Evolutionary conservation across 2,888 invertebrate species (phyloP).

Genomic region (Lochmaea capreae): DNA sequence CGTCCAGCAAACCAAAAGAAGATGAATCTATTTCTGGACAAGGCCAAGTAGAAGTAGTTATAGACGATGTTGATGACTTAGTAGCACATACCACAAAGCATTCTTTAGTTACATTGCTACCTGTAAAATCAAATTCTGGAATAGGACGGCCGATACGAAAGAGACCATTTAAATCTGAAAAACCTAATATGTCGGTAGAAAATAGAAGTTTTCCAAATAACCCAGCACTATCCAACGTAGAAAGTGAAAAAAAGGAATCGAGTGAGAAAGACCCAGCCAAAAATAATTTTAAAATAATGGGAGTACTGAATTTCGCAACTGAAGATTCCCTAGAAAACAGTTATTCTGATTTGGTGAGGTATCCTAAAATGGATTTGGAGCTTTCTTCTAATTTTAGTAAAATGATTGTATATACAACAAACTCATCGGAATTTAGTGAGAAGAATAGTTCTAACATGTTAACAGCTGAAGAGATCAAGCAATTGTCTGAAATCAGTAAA

Average conservation of each 20-base stretch:
- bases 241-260: constrained; percentile 45
- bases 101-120: constrained; percentile 76
- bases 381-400: constrained; percentile 39
- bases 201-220: constrained; percentile 57
- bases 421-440: constrained; percentile 49
- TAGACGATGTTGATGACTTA: constrained; percentile 59
- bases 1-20: constrained; percentile 34
- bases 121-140: constrained; percentile 84
- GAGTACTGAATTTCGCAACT: constrained; percentile 59
- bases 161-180: constrained; percentile 65
- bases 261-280: constrained; percentile 5
- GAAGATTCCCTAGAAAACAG: constrained; percentile 46
- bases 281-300: constrained; percentile 57
- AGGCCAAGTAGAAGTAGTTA: constrained; percentile 63
- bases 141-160: constrained; percentile 78
- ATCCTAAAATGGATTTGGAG: constrained; percentile 54
- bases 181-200: constrained; percentile 52
- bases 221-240: constrained; percentile 39
- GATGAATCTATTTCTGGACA: constrained; percentile 53
- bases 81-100: constrained; percentile 60
- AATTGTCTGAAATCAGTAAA: constrained; percentile 71
- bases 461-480: constrained; percentile 63
- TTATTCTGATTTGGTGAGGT: constrained; percentile 49
- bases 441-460: constrained; percentile 47
- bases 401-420: constrained; percentile 47